A percentile compares a stretch with the other conserved stretches of the same genome.
Evolutionary conservation across 1,140 invertebrate genomes (phyloP).

Genomic region (Drosophila malerkotliana): DNA sequence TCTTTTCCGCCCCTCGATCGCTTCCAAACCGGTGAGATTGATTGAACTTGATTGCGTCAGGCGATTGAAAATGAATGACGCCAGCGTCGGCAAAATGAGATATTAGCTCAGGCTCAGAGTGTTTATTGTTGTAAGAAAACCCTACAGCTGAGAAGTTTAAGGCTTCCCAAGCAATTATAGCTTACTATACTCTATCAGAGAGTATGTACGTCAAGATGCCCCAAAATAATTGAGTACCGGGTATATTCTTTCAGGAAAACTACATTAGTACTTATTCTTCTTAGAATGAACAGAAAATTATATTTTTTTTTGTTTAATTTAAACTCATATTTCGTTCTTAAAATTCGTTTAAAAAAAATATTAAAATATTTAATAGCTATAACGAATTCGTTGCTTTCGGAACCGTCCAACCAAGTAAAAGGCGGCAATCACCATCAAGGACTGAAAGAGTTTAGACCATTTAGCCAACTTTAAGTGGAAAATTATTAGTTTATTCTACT

Average conservation of each 20-base stretch:
- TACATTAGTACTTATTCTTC: too few species aligned
- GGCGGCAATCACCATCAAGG: slow-evolving; percentile 56
- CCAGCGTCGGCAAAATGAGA: slow-evolving; percentile 11
- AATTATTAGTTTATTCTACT: not conserved
- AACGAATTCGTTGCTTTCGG: slow-evolving; percentile 63
- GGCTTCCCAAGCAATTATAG: not conserved
- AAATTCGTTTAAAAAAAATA: not conserved
- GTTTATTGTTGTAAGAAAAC: not conserved
- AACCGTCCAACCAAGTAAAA: slow-evolving; percentile 71
- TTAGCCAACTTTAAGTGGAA: not conserved
- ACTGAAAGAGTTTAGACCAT: slow-evolving; percentile 34
- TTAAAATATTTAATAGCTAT: slow-evolving; percentile 43
- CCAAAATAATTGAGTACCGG: not conserved
- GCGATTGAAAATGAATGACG: slow-evolving; percentile 23
- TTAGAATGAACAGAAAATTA: too few species aligned
- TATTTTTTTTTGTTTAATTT: not conserved
- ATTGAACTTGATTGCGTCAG: slow-evolving; percentile 30
- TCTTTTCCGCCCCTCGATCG: slow-evolving; percentile 3
- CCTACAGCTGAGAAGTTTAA: not conserved
- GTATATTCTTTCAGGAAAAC: not conserved
- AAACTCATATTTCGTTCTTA: not conserved
- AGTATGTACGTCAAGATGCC: not conserved
- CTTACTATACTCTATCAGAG: not conserved
- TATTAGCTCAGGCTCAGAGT: slow-evolving; percentile 24
- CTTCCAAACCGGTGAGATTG: slow-evolving; percentile 16